Evolutionary conservation across 2,888 invertebrate species (phyloP).

Genomic region (Ectropis crepuscularia): DNA sequence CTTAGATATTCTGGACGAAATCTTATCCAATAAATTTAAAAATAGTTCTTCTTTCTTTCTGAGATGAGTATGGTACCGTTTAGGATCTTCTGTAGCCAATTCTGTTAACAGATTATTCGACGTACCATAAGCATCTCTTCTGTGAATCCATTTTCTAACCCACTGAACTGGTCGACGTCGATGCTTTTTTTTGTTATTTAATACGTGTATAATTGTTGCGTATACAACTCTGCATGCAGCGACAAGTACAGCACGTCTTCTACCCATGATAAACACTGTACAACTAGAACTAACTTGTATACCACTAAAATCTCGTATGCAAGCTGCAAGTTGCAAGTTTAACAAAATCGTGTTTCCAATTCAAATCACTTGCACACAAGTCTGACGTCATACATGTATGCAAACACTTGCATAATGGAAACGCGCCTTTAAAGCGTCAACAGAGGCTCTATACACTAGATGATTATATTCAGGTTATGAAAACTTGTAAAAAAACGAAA

Average conservation of each 20-base stretch:
- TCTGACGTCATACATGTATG: conserved; percentile 26
- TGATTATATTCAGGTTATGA: conserved; percentile 33
- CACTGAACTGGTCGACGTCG: conserved; percentile 34
- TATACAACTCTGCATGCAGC: conserved; percentile 34
- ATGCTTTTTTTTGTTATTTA: conserved; percentile 31
- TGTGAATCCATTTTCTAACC: conserved; percentile 34
- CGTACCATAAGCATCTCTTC: conserved; percentile 33
- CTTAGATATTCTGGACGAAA: conserved; percentile 33
- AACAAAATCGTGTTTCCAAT: conserved; percentile 34
- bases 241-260: conserved; percentile 34
- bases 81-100: conserved; percentile 31
- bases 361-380: conserved; percentile 31
- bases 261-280: conserved; percentile 34
- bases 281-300: conserved; percentile 30
- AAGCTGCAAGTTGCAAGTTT: conserved; percentile 33
- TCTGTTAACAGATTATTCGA: conserved; percentile 32
- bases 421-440: conserved; percentile 30
- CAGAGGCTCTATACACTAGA: conserved; percentile 32
- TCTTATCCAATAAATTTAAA: conserved; percentile 32
- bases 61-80: conserved; percentile 32
- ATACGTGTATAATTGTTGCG: conserved; percentile 28
- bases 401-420: conserved; percentile 30
- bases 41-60: conserved; percentile 32
- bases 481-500: conserved; percentile 31
- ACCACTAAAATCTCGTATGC: conserved; percentile 34